Evolutionary conservation across 1,140 invertebrate species (phyloP).

Genomic region (Danaus plexippus): DNA sequence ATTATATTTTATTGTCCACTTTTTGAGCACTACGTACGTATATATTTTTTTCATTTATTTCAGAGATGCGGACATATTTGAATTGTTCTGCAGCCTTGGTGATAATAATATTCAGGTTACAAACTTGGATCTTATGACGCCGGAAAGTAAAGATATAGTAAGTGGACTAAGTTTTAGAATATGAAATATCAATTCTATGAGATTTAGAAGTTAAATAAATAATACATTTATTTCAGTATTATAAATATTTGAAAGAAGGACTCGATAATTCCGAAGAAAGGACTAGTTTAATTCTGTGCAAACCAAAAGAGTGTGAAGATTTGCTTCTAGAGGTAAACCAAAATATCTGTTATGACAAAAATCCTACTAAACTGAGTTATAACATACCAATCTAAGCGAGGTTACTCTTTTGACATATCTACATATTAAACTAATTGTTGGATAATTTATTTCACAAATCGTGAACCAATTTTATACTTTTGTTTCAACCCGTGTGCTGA

Average conservation of each 20-base stretch:
- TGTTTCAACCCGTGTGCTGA: no score
- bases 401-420: no score
- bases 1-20: no score
- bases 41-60: slow-evolving; percentile 2
- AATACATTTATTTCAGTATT: slow-evolving; percentile 38
- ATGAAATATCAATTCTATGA: no score
- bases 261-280: slow-evolving; percentile 50
- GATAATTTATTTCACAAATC: no score
- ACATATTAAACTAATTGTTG: no score
- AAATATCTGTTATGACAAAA: not conserved
- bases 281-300: slow-evolving; percentile 51
- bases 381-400: no score
- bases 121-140: slow-evolving; percentile 39
- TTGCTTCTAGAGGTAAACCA: slow-evolving; percentile 43
- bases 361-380: not conserved
- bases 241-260: slow-evolving; percentile 41
- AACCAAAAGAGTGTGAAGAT: slow-evolving; percentile 50
- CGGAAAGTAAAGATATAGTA: slow-evolving; percentile 44
- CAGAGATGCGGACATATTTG: slow-evolving; percentile 39
- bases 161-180: slow-evolving; percentile 7
- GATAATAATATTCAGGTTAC: slow-evolving; percentile 42
- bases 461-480: no score
- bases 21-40: no score
- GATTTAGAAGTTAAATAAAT: no score
- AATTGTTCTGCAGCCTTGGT: slow-evolving; percentile 40